Evolutionary conservation across 2,888 invertebrate genomes (phyloP).

Genomic region (Lepidocyrtoides sp.): DNA sequence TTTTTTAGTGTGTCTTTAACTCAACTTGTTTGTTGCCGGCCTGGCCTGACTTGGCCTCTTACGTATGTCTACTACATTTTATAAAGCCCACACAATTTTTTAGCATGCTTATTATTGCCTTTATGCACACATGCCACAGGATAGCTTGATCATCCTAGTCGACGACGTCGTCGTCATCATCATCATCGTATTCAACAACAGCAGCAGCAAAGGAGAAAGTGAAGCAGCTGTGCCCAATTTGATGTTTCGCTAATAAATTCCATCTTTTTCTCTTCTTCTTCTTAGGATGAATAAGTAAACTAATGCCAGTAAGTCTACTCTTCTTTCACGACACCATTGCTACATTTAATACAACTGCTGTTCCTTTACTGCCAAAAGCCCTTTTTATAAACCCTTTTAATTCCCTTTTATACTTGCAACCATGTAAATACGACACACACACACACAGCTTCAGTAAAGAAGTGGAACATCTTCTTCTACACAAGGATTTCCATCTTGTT

Average conservation of each 20-base stretch:
- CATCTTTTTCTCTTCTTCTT: constrained; percentile 41
- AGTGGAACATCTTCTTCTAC: not conserved
- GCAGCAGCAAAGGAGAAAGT: constrained; percentile 34
- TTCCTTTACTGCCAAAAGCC: not conserved
- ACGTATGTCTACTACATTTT: not conserved
- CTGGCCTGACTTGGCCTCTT: not conserved
- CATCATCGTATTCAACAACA: not conserved
- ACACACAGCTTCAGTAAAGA: not conserved
- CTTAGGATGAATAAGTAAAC: constrained; percentile 25
- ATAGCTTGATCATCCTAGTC: constrained; percentile 14
- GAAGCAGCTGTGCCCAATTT: constrained; percentile 61
- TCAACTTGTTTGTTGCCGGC: constrained; percentile 36
- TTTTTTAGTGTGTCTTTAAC: not conserved
- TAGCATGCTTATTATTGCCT: constrained; percentile 1
- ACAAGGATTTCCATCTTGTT: constrained; percentile 47
- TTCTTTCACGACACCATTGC: not conserved
- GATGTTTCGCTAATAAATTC: constrained; percentile 59
- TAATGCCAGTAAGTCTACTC: constrained; percentile 8
- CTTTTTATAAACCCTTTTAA: constrained; percentile 42
- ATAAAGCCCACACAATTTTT: constrained; percentile 18
- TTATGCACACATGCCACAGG: not conserved
- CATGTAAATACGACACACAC: too few relatives aligned
- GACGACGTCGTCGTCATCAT: not conserved
- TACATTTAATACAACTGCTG: constrained; percentile 5
- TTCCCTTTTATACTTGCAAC: constrained; percentile 39